Evolutionary conservation across 2,113 vertebrate genomes (phyloP).

Genomic region (Mustelus asterias): DNA sequence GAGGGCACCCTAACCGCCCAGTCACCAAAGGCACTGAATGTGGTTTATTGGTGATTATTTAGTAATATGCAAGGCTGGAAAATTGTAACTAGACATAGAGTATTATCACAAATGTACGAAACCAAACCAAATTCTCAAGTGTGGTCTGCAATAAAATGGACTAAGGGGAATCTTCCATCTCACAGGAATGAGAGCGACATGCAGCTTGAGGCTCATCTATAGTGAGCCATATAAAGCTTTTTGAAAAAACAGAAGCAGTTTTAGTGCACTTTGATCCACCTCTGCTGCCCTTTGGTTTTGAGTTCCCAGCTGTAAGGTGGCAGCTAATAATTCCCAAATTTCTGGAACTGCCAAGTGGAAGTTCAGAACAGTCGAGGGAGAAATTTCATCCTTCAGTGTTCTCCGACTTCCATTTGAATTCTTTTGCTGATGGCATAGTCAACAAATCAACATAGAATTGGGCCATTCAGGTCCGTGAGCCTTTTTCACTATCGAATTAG

Average conservation of each 20-base stretch:
- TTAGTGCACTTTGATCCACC: background rate
- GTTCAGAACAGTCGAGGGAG: background rate
- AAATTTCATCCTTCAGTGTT: background rate
- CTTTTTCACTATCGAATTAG: background rate
- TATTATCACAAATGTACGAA: background rate
- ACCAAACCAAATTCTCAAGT: background rate
- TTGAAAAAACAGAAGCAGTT: background rate
- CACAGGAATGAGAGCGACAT: background rate
- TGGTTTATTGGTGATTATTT: background rate
- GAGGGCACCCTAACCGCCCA: background rate
- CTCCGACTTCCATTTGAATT: background rate
- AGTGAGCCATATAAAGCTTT: background rate
- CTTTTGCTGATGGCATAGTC: background rate
- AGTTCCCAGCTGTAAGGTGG: background rate
- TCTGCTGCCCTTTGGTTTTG: background rate
- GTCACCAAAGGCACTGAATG: background rate
- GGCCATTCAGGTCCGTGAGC: background rate
- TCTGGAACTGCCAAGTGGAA: background rate
- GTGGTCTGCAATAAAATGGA: background rate
- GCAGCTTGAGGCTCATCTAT: background rate
- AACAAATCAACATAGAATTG: background rate
- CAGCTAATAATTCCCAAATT: background rate
- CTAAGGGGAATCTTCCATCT: background rate
- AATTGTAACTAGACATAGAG: background rate
- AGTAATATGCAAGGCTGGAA: background rate